These are phyloP conservation scores for Malurus cyaneus DNA, from an alignment of 2,113 vertebrate genomes.

Conservation along the genomic window DNA sequence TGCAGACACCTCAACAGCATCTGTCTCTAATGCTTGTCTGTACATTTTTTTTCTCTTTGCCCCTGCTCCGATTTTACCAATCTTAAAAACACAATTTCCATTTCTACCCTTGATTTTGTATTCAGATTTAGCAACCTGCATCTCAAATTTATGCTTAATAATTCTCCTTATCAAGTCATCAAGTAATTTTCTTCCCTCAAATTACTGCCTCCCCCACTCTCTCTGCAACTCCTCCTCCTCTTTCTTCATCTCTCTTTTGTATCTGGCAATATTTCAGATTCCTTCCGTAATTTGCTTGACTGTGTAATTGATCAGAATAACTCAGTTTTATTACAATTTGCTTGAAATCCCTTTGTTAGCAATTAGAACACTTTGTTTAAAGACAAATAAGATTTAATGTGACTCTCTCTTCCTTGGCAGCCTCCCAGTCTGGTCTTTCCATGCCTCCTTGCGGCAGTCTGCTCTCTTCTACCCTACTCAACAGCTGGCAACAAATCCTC, in stretches of 20 bases:
- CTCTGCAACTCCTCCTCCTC: constrained; percentile 40
- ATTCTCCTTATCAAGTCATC: constrained; percentile 60
- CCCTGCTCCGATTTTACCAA: not conserved
- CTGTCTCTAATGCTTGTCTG: not conserved
- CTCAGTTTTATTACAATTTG: constrained; percentile 69
- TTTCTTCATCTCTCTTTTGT: constrained; percentile 52
- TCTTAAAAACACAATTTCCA: constrained; percentile 22
- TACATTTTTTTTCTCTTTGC: not conserved
- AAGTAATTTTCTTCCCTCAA: constrained; percentile 64
- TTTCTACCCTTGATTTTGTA: constrained; percentile 33
- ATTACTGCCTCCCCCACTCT: constrained; percentile 34
- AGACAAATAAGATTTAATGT: constrained; percentile 71
- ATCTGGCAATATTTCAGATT: constrained; percentile 64
- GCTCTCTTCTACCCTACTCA: not conserved
- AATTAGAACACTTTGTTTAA: constrained; percentile 76
- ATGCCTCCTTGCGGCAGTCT: constrained; percentile 45
- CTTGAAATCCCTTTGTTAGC: constrained; percentile 73
- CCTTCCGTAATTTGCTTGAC: constrained; percentile 58
- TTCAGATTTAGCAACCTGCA: constrained; percentile 55
- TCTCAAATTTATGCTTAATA: constrained; percentile 54
- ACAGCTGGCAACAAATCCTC: not conserved
- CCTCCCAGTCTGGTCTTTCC: constrained; percentile 51
- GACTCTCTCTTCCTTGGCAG: constrained; percentile 58
- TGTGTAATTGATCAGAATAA: constrained; percentile 72
- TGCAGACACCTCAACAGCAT: not conserved